A percentile compares a stretch with the other conserved stretches of the same genome.
Conservation (phyloP, 2,888 invertebrate genomes). For the Ichneumoninae sp. region DNA sequence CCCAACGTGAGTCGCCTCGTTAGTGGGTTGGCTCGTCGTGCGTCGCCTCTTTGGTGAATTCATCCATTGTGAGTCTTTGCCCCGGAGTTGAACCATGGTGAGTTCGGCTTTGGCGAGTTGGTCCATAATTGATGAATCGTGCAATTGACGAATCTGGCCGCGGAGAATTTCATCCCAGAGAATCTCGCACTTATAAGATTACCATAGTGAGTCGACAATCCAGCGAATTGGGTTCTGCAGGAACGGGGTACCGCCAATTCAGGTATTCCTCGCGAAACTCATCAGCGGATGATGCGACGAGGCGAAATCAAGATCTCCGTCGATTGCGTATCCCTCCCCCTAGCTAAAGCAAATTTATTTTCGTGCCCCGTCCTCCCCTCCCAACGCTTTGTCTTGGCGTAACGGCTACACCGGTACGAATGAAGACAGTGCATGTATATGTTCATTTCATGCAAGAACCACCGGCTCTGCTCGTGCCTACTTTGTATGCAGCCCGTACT, state of each 20-base stretch:
- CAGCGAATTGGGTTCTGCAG: not conserved
- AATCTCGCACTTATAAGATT: not conserved
- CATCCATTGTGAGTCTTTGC: no score
- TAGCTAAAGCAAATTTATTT: constrained; percentile 50
- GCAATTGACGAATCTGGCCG: constrained; percentile 2
- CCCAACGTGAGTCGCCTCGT: no score
- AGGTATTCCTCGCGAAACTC: constrained; percentile 24
- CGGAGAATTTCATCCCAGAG: not conserved
- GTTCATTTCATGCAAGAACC: constrained; percentile 8
- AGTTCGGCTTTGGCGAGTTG: no score
- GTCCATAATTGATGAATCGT: not conserved
- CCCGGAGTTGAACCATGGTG: no score
- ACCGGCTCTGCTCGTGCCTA: constrained; percentile 30
- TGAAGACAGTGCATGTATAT: constrained; percentile 11
- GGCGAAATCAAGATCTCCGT: constrained; percentile 33
- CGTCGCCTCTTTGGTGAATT: no score
- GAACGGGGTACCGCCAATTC: not conserved
- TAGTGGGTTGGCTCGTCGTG: not conserved
- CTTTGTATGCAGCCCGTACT: constrained; percentile 39
- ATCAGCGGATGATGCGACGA: constrained; percentile 25
- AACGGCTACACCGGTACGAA: constrained; percentile 31
- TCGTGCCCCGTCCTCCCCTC: constrained; percentile 36
- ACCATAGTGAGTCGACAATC: not conserved
- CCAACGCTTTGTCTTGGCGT: not conserved
- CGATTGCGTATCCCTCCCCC: not conserved